Conservation (phyloP, 2,888 invertebrate species). For the Molorchus minor region DNA sequence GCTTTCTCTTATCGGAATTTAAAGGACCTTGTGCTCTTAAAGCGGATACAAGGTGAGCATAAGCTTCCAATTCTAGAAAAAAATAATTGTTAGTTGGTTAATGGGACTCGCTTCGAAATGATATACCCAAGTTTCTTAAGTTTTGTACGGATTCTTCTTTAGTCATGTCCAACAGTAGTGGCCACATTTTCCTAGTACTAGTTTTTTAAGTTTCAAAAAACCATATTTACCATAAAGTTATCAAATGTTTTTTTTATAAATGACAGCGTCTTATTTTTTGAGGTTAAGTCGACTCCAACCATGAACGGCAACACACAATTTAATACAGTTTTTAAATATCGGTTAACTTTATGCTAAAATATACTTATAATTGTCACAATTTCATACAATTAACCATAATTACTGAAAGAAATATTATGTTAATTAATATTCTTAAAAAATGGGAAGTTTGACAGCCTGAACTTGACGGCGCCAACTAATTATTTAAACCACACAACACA, state of each 20-base stretch:
- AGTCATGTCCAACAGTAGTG: conserved; percentile 81
- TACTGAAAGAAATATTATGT: conserved; percentile 17
- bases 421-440: conserved; percentile 32
- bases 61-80: conserved; percentile 85
- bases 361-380: conserved; percentile 17
- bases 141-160: conserved; percentile 89
- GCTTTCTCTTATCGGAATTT: conserved; percentile 82
- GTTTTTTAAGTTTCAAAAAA: conserved; percentile 33
- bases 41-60: conserved; percentile 88
- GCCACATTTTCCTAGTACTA: conserved; percentile 67
- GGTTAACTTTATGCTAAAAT: conserved; percentile 4
- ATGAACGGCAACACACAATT: background rate
- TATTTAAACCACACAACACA: conserved; percentile 36
- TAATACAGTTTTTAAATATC: conserved; percentile 13
- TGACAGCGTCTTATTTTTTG: conserved; percentile 51
- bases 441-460: conserved; percentile 44
- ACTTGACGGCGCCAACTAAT: conserved; percentile 45
- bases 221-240: conserved; percentile 36
- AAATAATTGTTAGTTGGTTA: conserved; percentile 10
- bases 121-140: conserved; percentile 84
- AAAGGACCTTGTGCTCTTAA: conserved; percentile 92
- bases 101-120: background rate
- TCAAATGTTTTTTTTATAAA: conserved; percentile 37
- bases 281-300: conserved; percentile 43
- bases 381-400: conserved; percentile 22